Percentiles rank a stretch among this genome's conserved stretches.
phyloP scores from a whole-genome alignment of 2,797 vertebrate genomes.

The Agapornis canus region DNA sequence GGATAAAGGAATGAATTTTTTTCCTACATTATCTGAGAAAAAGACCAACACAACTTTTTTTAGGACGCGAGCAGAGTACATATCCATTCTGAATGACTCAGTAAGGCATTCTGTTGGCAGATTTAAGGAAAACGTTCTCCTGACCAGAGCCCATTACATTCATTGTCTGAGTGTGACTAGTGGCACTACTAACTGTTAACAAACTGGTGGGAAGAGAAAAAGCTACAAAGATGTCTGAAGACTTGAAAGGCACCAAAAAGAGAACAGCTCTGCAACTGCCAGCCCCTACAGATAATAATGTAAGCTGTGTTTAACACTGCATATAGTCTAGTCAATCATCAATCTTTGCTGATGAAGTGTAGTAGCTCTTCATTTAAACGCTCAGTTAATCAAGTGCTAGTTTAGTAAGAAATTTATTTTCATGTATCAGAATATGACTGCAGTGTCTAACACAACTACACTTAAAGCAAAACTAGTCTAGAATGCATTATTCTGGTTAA shows the following conservation, averaged over 20 bases:
- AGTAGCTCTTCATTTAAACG: slow-evolving; percentile 71
- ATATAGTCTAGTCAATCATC: slow-evolving; percentile 56
- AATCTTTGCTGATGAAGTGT: slow-evolving; percentile 52
- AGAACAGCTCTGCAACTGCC: slow-evolving; percentile 76
- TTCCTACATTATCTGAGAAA: slow-evolving; percentile 31
- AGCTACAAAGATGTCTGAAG: slow-evolving; percentile 62
- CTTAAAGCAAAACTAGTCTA: slow-evolving; percentile 85
- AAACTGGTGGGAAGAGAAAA: slow-evolving; percentile 47
- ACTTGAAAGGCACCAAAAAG: slow-evolving; percentile 78
- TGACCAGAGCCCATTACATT: slow-evolving; percentile 77
- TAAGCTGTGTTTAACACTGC: slow-evolving; percentile 80
- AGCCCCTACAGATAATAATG: slow-evolving; percentile 69
- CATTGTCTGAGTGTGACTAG: slow-evolving; percentile 74
- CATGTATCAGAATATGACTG: slow-evolving; percentile 83
- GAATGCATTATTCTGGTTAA: slow-evolving; percentile 83
- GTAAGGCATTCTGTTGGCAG: slow-evolving; percentile 82
- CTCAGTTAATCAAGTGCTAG: slow-evolving; percentile 76
- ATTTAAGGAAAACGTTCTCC: slow-evolving; percentile 73
- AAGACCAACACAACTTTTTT: slow-evolving; percentile 16
- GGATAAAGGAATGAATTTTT: slow-evolving; percentile 60
- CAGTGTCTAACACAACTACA: slow-evolving; percentile 87
- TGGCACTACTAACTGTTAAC: slow-evolving; percentile 46
- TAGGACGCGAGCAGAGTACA: slow-evolving; percentile 63
- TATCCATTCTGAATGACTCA: slow-evolving; percentile 56
- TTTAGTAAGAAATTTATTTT: slow-evolving; percentile 88